These are phyloP conservation scores for Ephestia elutella DNA, from an alignment of 1,140 invertebrate genomes.

Conservation along the genomic window DNA sequence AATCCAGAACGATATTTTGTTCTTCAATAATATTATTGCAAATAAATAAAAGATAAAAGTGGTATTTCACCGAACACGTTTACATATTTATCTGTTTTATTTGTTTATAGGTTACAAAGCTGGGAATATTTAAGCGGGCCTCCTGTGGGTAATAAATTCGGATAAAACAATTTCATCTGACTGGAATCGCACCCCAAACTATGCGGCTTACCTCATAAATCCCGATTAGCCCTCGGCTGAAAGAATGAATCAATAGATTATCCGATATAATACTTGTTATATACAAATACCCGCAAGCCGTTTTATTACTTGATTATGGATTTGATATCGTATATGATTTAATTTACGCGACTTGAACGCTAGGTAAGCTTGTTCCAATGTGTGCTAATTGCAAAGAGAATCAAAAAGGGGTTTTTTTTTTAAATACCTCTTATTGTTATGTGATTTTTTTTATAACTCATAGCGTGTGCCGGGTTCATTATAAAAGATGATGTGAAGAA, in stretches of 20 bases:
- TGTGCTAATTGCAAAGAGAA: too few relatives aligned
- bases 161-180: constrained; percentile 57
- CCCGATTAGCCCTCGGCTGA: constrained; percentile 42
- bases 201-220: constrained; percentile 48
- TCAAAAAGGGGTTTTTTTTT: too few relatives aligned
- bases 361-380: too few relatives aligned
- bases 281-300: constrained; percentile 8
- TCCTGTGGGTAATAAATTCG: constrained; percentile 50
- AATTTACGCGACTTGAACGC: too few relatives aligned
- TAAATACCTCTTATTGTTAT: too few relatives aligned
- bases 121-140: constrained; percentile 45
- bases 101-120: constrained; percentile 37
- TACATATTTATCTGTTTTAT: constrained; percentile 19
- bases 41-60: background rate
- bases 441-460: too few relatives aligned
- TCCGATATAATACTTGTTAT: constrained; percentile 27
- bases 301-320: too few relatives aligned
- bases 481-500: too few relatives aligned
- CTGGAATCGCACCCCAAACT: constrained; percentile 41
- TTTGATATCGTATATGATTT: too few relatives aligned
- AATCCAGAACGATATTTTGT: background rate
- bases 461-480: too few relatives aligned
- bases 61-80: constrained; percentile 13
- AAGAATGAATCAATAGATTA: constrained; percentile 47
- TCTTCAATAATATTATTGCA: background rate